Evolutionary conservation across 92 coral and sea anemone genomes (phyloP).

Genomic region (Parazoanthus darwini): DNA sequence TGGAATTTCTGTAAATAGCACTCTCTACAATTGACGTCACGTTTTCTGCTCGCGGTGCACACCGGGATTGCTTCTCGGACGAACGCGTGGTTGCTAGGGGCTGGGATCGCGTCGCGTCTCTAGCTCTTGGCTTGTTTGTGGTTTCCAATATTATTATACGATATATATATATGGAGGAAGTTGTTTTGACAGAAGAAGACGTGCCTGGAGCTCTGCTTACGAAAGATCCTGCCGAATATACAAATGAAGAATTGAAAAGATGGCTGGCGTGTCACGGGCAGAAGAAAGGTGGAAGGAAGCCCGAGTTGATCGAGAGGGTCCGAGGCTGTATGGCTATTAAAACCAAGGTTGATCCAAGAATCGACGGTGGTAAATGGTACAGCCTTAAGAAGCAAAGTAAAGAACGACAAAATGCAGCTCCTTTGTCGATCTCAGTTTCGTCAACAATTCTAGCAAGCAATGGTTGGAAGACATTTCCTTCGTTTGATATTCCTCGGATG

Average conservation of each 20-base stretch:
- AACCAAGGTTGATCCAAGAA: constrained; percentile 20
- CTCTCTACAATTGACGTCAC: not conserved
- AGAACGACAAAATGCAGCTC: not conserved
- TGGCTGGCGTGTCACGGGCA: constrained; percentile 63
- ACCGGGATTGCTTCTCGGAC: not conserved
- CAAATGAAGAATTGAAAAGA: constrained; percentile 28
- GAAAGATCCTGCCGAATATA: constrained; percentile 49
- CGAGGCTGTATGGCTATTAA: constrained; percentile 49
- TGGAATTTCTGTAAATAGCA: no score
- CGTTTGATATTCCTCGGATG: no score
- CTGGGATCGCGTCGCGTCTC: not conserved
- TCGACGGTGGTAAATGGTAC: constrained; percentile 1
- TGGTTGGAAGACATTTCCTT: not conserved
- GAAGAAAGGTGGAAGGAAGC: constrained; percentile 42
- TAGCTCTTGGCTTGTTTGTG: not conserved
- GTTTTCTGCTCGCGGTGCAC: not conserved
- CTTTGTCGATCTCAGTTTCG: not conserved
- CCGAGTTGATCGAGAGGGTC: constrained; percentile 30
- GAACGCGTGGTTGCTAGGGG: not conserved
- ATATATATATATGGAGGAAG: constrained; percentile 35
- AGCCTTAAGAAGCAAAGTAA: not conserved
- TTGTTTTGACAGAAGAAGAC: constrained; percentile 48
- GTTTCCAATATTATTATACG: not conserved
- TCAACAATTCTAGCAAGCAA: not conserved
- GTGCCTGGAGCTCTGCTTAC: constrained; percentile 52